Base-by-base conservation (phyloP, 92 coral and sea anemone genomes). In the Porites rus region DNA sequence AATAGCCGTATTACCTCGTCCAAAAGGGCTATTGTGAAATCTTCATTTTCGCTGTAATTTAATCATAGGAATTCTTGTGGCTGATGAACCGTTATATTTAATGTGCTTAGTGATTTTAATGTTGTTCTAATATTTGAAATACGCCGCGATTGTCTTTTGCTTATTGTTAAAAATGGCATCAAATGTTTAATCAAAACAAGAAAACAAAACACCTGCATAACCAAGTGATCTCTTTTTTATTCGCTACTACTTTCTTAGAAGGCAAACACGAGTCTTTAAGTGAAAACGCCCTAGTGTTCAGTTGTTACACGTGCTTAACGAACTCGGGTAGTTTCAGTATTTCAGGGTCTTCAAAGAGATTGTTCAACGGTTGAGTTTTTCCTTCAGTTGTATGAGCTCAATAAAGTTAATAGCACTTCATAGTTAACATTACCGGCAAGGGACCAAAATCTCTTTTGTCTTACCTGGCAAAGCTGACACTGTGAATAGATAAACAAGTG, bases 391-490 rank as follows among this genome's bases (percentile, higher is more conserved):
- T 38, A 38, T 38, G 46, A 38, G 6, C 46, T 38, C 46, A 38
- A 38, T 11, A 81, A 81, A 28, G 31, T 28, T 69, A 66, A 53
- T 28, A 28, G 2, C 31, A 28, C 31, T 28, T 28, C 31, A 28
- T 28, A 22, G 54, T 14, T 56, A 10, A 22, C 69, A 17, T 28
- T 28, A 16, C 25, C 66, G 5, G 14, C 17, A 25, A 54, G 16
- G 58, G 17, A 22, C 54, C 52, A 80, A 68, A 51, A n/a, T n/a
- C 61, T 6, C 20, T 4, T 20, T 9, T 56, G 59, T 51, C 90
- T 87, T 87, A 87, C 90, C 90, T 63, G 86, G 90, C 65, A 87
- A 28, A 51, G 90, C 84, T 13, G 74, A 80, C 73, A 81, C 90
- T 73, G 80, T 68, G 80, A 54, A 60, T 10, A 28, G 86, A 53